phyloP scores from a whole-genome alignment of 1,140 invertebrate genomes.

The Diorhabda elongata region DNA sequence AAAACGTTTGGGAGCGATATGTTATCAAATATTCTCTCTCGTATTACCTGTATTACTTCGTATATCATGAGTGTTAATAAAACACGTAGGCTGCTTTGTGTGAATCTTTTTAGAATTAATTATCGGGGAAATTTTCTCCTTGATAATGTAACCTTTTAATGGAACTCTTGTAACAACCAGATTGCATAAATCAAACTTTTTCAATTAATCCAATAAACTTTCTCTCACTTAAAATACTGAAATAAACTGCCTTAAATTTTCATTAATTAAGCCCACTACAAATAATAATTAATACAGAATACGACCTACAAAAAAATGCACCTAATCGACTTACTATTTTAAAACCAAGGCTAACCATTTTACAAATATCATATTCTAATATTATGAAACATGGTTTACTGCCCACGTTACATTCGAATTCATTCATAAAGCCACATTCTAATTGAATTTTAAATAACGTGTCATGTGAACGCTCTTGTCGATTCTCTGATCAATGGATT shows the following conservation, averaged over 20 bases:
- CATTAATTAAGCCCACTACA: background rate
- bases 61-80: too few species aligned
- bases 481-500: conserved; percentile 2
- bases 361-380: background rate
- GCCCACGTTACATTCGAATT: background rate
- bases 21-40: too few species aligned
- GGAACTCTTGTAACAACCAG: background rate
- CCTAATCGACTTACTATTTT: background rate
- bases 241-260: background rate
- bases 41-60: too few species aligned
- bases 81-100: too few species aligned
- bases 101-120: too few species aligned
- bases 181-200: background rate
- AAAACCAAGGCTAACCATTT: background rate
- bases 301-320: background rate
- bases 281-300: conserved; percentile 1
- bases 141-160: background rate
- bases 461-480: background rate
- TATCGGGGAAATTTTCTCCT: background rate
- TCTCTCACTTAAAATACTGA: conserved; percentile 2
- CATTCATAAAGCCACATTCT: conserved; percentile 2
- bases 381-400: conserved; percentile 2
- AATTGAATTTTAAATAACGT: conserved; percentile 1
- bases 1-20: too few species aligned
- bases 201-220: background rate